phyloP scores from a whole-genome alignment of 2,113 vertebrate genomes.

The Chaetodon auriga region DNA sequence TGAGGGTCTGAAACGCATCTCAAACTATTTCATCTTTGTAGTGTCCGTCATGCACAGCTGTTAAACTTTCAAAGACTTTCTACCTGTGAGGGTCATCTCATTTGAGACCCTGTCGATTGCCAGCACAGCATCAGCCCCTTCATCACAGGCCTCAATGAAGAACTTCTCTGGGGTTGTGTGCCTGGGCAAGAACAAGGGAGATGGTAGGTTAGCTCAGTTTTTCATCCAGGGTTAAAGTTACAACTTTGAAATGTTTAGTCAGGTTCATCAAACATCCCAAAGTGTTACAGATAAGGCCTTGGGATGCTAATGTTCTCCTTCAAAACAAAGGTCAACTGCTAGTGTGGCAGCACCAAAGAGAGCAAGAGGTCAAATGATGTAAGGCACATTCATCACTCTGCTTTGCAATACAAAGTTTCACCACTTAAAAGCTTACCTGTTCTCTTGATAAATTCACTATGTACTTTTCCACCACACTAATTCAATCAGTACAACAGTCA shows the following conservation, averaged over 20 bases:
- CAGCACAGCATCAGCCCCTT: conserved; percentile 92
- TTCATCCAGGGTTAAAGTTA: no score
- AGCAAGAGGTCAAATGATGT: neutral
- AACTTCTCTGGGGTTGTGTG: conserved; percentile 96
- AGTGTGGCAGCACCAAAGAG: neutral
- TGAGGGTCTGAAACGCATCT: neutral
- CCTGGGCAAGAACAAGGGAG: conserved; percentile 76
- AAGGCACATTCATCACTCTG: neutral
- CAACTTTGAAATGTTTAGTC: neutral
- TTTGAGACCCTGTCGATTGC: conserved; percentile 94
- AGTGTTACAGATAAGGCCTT: neutral
- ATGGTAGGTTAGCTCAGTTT: neutral
- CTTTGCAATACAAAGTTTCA: no score
- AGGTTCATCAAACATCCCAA: neutral
- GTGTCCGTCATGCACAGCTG: neutral
- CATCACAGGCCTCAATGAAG: conserved; percentile 96
- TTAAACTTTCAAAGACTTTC: neutral
- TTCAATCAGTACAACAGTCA: no score
- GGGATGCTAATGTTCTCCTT: neutral
- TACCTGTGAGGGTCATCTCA: conserved; percentile 97
- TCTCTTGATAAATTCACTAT: no score
- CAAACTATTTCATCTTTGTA: neutral
- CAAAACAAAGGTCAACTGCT: neutral
- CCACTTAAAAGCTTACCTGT: no score
- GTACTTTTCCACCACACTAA: no score